Evolutionary conservation across 2,113 vertebrate species (phyloP).

Genomic region (Planiliza haematocheilus): DNA sequence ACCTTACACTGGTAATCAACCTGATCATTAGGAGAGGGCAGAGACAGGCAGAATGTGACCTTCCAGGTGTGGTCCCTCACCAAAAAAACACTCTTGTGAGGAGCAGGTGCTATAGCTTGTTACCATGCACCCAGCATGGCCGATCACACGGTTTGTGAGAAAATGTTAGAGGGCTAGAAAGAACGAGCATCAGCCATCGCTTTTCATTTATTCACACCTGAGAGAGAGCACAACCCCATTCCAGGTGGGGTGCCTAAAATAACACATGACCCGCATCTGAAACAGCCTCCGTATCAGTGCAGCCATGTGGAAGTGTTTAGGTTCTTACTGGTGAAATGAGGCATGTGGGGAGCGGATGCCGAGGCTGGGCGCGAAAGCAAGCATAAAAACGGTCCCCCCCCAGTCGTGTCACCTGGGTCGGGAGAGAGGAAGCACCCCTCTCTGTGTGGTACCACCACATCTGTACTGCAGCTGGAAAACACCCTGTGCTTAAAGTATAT

Average conservation of each 20-base stretch:
- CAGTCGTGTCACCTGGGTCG: background rate
- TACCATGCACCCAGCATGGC: background rate
- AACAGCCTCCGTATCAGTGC: background rate
- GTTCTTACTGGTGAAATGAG: conserved; percentile 1
- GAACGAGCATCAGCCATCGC: background rate
- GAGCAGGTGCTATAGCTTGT: background rate
- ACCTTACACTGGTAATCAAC: too few species aligned
- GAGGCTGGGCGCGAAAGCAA: background rate
- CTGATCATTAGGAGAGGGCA: too few species aligned
- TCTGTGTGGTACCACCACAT: background rate
- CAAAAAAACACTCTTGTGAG: background rate
- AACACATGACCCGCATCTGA: conserved; percentile 1
- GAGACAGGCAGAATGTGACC: too few species aligned
- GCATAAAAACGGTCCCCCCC: background rate
- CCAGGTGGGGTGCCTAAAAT: background rate
- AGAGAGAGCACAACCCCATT: background rate
- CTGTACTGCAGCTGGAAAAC: background rate
- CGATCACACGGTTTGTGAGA: background rate
- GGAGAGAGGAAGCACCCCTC: background rate
- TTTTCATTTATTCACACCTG: conserved; percentile 8
- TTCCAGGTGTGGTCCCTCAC: background rate
- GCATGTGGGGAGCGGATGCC: background rate
- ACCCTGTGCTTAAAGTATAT: background rate
- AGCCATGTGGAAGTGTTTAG: background rate
- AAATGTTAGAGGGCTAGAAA: background rate